Percentiles rank a stretch among this genome's conserved stretches.
Evolutionary conservation across 2,888 invertebrate species (phyloP).

Genomic region (Neoascia interrupta): DNA sequence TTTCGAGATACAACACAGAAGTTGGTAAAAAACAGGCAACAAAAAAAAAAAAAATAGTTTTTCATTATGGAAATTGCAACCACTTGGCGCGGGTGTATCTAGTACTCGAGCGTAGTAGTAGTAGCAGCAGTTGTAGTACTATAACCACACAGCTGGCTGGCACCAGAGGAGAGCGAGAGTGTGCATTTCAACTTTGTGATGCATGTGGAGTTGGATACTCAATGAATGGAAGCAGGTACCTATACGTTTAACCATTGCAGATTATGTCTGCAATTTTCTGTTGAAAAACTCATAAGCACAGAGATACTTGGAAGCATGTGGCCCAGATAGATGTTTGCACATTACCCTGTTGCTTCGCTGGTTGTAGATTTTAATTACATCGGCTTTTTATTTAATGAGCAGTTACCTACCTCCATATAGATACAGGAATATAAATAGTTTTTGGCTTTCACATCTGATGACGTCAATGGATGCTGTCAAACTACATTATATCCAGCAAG

Average conservation of each 20-base stretch:
- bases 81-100: constrained; percentile 62
- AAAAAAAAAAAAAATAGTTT: constrained; percentile 32
- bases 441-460: background rate
- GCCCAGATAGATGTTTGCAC: constrained; percentile 67
- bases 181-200: constrained; percentile 21
- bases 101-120: constrained; percentile 65
- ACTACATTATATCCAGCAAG: too few species aligned
- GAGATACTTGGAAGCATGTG: constrained; percentile 64
- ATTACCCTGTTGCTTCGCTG: constrained; percentile 62
- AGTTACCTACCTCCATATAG: background rate
- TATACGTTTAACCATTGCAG: constrained; percentile 33
- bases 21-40: constrained; percentile 14
- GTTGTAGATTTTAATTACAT: constrained; percentile 68
- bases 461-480: constrained; percentile 4
- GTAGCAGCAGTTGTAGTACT: constrained; percentile 43
- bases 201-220: constrained; percentile 39
- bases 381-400: constrained; percentile 34
- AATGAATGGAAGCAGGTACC: constrained; percentile 61
- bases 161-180: constrained; percentile 6
- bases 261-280: constrained; percentile 48
- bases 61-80: constrained; percentile 69
- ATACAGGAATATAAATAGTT: background rate
- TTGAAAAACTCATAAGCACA: constrained; percentile 58
- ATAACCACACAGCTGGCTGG: constrained; percentile 40
- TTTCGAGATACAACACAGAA: constrained; percentile 23